Percentiles rank a stretch among this genome's conserved stretches.
These are phyloP conservation scores for Rhynchopsitta pachyrhyncha DNA, from an alignment of 2,113 vertebrate species.

Conservation along the genomic window DNA sequence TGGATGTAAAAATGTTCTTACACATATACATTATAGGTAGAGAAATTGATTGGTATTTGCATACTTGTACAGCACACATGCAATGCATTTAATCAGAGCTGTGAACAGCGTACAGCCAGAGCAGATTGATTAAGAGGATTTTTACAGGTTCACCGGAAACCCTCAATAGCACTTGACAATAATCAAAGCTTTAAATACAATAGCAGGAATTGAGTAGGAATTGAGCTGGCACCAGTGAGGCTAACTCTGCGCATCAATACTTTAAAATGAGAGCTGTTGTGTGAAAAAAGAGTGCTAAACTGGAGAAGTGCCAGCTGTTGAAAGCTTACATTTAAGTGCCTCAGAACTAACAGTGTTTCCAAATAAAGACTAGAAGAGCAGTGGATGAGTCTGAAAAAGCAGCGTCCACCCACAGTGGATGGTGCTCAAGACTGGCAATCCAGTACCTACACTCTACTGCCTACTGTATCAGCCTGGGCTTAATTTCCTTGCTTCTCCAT, in stretches of 20 bases:
- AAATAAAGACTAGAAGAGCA: not conserved
- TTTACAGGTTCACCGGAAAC: constrained; percentile 52
- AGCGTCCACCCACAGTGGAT: not conserved
- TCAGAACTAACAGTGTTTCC: constrained; percentile 3
- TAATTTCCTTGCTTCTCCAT: not conserved
- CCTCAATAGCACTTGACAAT: constrained; percentile 48
- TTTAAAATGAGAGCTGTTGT: constrained; percentile 70
- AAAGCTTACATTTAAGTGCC: constrained; percentile 40
- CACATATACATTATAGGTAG: not conserved
- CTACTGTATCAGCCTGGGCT: not conserved
- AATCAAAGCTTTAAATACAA: constrained; percentile 71
- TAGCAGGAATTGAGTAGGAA: constrained; percentile 59
- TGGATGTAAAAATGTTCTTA: not conserved
- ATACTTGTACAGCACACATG: not conserved
- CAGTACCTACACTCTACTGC: not conserved
- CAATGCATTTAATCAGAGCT: constrained; percentile 19
- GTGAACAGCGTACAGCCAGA: not conserved
- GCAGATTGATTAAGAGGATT: constrained; percentile 51
- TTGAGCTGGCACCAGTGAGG: constrained; percentile 72
- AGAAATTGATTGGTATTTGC: not conserved
- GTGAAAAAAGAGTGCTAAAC: constrained; percentile 69
- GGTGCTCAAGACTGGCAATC: not conserved
- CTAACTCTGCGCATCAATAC: constrained; percentile 70
- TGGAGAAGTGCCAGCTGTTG: constrained; percentile 71
- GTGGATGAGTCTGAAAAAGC: not conserved